A percentile compares a stretch with the other conserved stretches of the same genome.
These are phyloP conservation scores for Melipona bicolor DNA, from an alignment of 2,888 invertebrate species.

Conservation along the genomic window DNA sequence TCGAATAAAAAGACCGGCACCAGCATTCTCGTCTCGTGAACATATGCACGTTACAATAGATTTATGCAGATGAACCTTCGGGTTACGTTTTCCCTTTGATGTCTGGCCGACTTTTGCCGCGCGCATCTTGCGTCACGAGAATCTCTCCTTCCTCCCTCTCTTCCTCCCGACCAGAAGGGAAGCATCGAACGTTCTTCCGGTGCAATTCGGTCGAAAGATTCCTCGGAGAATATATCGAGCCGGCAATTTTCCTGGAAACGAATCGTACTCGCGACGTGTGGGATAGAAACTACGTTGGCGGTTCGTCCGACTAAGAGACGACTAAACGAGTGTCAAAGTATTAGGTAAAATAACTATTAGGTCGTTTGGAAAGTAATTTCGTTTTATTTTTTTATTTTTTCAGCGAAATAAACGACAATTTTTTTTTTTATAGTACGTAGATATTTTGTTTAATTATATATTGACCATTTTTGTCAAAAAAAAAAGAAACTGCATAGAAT, in stretches of 20 bases:
- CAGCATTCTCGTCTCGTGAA: neutral
- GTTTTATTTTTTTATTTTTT: too few species aligned
- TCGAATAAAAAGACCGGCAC: too few species aligned
- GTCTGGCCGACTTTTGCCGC: neutral
- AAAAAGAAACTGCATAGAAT: too few species aligned
- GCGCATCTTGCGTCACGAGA: neutral
- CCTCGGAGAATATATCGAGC: neutral
- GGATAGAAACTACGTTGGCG: neutral
- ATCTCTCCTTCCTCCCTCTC: neutral
- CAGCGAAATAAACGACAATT: too few species aligned
- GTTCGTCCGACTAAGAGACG: neutral
- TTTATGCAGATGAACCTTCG: slow-evolving; percentile 49
- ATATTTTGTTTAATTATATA: too few species aligned
- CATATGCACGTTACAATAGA: slow-evolving; percentile 14
- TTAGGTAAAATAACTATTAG: neutral
- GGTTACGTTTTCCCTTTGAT: slow-evolving; percentile 47
- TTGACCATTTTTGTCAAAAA: too few species aligned
- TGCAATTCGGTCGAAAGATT: neutral
- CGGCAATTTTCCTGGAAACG: neutral
- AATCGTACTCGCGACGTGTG: neutral
- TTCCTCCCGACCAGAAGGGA: neutral
- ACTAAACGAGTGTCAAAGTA: neutral
- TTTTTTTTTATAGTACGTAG: too few species aligned
- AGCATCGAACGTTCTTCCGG: neutral
- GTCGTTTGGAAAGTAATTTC: too few species aligned